Evolutionary conservation across 2,113 vertebrate species (phyloP).

Genomic region (Tangachromis dhanisi): DNA sequence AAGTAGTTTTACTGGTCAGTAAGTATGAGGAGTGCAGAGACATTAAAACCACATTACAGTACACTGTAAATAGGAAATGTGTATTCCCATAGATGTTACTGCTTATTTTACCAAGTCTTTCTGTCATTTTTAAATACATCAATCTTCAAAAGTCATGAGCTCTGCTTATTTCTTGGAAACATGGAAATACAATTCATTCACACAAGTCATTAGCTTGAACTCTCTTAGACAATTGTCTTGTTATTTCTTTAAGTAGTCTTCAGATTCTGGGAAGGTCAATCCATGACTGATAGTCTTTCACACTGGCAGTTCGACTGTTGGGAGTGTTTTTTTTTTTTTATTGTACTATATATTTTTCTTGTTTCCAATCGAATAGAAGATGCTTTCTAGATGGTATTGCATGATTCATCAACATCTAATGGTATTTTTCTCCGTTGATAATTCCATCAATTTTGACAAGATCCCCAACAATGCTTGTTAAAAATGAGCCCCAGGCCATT

Average conservation of each 20-base stretch:
- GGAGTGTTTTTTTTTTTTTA: neutral
- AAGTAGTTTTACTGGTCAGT: neutral
- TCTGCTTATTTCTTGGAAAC: neutral
- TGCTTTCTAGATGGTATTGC: neutral
- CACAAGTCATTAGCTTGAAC: neutral
- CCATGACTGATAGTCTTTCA: neutral
- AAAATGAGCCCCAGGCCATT: neutral
- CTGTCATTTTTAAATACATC: neutral
- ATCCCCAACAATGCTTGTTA: neutral
- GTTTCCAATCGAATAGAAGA: accelerated
- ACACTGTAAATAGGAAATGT: neutral
- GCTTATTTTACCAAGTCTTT: neutral
- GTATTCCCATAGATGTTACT: neutral
- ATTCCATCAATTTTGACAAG: neutral
- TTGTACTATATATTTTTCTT: neutral
- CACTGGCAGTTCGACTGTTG: neutral
- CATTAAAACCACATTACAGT: neutral
- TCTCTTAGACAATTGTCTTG: neutral
- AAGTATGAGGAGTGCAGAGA: neutral
- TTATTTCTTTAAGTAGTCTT: neutral
- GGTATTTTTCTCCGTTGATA: neutral
- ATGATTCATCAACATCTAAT: neutral
- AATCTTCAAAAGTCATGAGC: neutral
- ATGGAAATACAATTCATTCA: neutral
- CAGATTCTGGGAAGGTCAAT: neutral